Evolutionary conservation across 2,888 invertebrate species (phyloP).

Genomic region (Hydrotaea diabolus): DNA sequence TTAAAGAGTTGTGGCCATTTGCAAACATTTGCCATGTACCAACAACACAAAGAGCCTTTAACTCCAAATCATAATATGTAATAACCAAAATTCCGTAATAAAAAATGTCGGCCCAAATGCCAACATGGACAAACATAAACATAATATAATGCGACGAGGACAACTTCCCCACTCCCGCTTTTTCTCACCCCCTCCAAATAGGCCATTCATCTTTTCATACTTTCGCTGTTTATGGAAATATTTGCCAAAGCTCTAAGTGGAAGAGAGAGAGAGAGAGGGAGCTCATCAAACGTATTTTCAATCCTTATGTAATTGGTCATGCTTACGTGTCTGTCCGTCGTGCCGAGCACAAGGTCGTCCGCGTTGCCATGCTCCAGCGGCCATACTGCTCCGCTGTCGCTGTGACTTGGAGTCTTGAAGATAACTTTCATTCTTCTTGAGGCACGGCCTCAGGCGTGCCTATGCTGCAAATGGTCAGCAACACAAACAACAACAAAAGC

Average conservation of each 20-base stretch:
- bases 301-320: constrained; percentile 16
- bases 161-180: background rate
- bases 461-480: constrained; percentile 21
- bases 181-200: background rate
- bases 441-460: background rate
- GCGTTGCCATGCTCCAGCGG: background rate
- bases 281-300: background rate
- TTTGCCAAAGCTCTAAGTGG: constrained; percentile 7
- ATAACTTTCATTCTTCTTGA: background rate
- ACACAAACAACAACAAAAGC: no score
- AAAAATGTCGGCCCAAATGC: background rate
- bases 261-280: no score
- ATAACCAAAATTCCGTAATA: background rate
- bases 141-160: constrained; percentile 2
- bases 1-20: background rate
- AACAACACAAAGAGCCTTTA: background rate
- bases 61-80: background rate
- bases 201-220: background rate
- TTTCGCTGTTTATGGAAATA: constrained; percentile 16
- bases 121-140: background rate
- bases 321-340: background rate
- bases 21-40: background rate
- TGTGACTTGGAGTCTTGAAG: background rate
- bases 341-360: background rate
- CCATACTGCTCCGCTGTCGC: background rate